These are phyloP conservation scores for Phaenicophaeus curvirostris DNA, from an alignment of 2,797 vertebrate species.

Conservation along the genomic window DNA sequence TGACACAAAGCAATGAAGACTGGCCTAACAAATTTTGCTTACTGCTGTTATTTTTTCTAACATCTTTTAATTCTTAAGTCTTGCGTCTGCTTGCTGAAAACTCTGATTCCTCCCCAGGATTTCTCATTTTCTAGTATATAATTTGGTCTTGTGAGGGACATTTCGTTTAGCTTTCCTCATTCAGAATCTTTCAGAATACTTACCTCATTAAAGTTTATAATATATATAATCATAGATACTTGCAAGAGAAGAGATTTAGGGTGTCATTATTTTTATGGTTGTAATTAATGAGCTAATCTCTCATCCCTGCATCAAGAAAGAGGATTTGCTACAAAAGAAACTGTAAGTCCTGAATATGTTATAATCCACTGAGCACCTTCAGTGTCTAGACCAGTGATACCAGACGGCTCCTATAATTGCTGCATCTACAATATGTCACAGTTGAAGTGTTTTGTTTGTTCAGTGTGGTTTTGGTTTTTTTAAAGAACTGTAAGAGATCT, in stretches of 20 bases:
- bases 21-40: neutral
- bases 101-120: neutral
- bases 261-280: neutral
- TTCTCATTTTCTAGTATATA: neutral
- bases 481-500: neutral
- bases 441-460: neutral
- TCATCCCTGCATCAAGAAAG: neutral
- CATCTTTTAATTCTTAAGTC: neutral
- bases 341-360: neutral
- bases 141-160: neutral
- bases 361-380: neutral
- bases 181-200: neutral
- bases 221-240: neutral
- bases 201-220: neutral
- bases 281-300: neutral
- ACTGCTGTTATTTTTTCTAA: neutral
- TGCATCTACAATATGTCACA: neutral
- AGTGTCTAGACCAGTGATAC: neutral
- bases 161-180: neutral
- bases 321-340: neutral
- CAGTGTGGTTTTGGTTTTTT: neutral
- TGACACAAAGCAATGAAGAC: neutral
- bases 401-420: neutral
- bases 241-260: neutral
- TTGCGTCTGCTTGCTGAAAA: neutral